Evolutionary conservation across 2,888 invertebrate species (phyloP), one percentile per base, ranked within the genome.

Genomic region (Trichacis sp.): DNA sequence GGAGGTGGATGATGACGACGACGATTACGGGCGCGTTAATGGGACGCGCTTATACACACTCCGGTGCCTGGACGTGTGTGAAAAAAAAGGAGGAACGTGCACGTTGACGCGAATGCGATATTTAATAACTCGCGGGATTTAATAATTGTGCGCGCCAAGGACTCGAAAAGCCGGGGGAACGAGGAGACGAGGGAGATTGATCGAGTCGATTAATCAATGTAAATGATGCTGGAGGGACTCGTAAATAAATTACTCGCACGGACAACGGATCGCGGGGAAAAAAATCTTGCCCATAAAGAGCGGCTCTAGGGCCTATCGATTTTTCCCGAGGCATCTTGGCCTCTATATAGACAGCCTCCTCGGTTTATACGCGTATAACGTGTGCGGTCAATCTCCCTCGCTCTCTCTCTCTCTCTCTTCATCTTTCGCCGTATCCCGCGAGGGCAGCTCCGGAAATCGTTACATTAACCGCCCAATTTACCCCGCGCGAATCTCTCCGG

Each of bases 151-250:
- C 24, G 24, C 24, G 24, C 24, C 4, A 24, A 24, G 24, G 24
- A 24, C 49, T 66, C 62, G 59, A 62, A 66, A 66, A 62, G 59
- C 46, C 55, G 40, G 36, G 63, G 53, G 59, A 63, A 60, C 53
- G 63, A 55, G 52, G 43, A 62, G 66, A 58, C 54, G 58, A 55
- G 59, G 12, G 40, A 63, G 67, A 67, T 67, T 67, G 67, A 67
- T 67, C 67, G 56, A 56, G 53, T 18, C 67, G 59, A 67, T 67
- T 67, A 63, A 67, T 67, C 67, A 67, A 67, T 63, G 63, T 67
- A 67, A 67, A 67, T 67, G 63, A 63, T 60, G 56, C 63, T 67
- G 54, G 56, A 60, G 63, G 67, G 66, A 62, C 62, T 66, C 62
- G 62, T 67, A 62, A 46, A 67, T 67, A 67, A 59, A 67, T 67